Evolutionary conservation across 2,888 invertebrate species (phyloP), one percentile per base, ranked within the genome.

Genomic region (Prostheceraeus crozeri): DNA sequence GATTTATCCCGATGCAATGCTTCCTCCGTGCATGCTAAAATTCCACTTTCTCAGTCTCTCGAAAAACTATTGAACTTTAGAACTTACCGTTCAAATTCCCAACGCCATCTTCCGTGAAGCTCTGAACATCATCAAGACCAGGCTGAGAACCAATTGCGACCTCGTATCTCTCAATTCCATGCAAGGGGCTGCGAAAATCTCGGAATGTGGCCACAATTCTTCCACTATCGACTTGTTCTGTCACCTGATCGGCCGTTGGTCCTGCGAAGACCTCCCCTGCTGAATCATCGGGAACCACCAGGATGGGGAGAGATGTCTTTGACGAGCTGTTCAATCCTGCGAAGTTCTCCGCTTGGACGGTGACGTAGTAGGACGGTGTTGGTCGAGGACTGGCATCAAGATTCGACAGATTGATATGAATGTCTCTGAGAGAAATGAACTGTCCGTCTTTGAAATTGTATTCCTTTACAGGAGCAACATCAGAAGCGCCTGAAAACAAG

Each of bases 331-430:
- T 6, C n/a, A 63, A 40, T 10, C 62, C 66, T 1, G 67, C 69
- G 6, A 67, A 67, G 59, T 69, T 69, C 21, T 51, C 55, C 19
- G 67, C 66, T 57, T 62, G 65, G 1, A 68, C 51, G 1, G 63
- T 63, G 35, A 69, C 68, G 59, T 68, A 69, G 55, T 69, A 68
- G 8, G 67, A 59, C 25, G 67, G 67, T 3, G 33, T 40, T 40
- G 45, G n/a, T n/a, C n/a, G 45, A 8, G 45, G 45, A 8, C 21
- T 19, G 6, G 6, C 45, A 3, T 63, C 46, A 14, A 68, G 60
- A 3, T 33, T 63, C 33, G 67, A 36, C 14, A 58, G 62, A 19
- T 53, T 55, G 8, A 68, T 64, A 51, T 65, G 65, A 1, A 40
- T 48, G 46, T 64, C 64, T 8, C 35, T 53, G 3, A 55, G 57